Conservation (phyloP, 2,113 vertebrate species). For the Oreocharis arfaki region DNA sequence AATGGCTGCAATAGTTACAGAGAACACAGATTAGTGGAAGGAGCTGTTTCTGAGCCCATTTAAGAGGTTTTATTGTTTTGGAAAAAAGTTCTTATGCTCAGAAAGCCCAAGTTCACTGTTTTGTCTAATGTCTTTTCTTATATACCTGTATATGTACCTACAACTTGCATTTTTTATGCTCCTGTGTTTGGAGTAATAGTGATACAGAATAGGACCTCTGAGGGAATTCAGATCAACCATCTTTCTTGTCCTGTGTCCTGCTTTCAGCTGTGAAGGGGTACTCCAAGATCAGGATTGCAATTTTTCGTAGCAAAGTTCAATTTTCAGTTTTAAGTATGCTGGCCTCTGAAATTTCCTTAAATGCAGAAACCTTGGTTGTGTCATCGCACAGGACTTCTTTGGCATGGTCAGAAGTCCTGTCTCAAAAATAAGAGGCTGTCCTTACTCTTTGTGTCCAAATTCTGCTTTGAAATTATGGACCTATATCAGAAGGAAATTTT, state of each 20-base stretch:
- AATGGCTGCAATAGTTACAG: neutral
- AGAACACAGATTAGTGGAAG: neutral
- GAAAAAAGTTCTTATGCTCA: neutral
- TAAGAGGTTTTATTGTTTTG: neutral
- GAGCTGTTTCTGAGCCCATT: neutral
- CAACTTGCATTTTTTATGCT: neutral
- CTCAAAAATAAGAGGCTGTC: neutral
- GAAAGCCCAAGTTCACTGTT: neutral
- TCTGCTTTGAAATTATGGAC: neutral
- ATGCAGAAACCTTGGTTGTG: neutral
- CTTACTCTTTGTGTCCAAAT: neutral
- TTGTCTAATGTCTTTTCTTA: neutral
- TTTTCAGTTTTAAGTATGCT: neutral
- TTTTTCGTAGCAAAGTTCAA: neutral
- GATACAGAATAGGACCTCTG: neutral
- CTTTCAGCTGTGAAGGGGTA: neutral
- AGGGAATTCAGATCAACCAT: neutral
- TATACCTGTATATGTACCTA: neutral
- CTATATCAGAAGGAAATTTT: neutral
- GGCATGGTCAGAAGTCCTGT: neutral
- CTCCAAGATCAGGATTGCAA: neutral
- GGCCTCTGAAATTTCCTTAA: neutral
- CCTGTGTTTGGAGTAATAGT: neutral
- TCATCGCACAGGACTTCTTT: neutral
- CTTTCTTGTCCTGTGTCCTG: neutral